Base-by-base conservation (phyloP, 2,888 invertebrate genomes). In the Ganaspis brasiliensis region DNA sequence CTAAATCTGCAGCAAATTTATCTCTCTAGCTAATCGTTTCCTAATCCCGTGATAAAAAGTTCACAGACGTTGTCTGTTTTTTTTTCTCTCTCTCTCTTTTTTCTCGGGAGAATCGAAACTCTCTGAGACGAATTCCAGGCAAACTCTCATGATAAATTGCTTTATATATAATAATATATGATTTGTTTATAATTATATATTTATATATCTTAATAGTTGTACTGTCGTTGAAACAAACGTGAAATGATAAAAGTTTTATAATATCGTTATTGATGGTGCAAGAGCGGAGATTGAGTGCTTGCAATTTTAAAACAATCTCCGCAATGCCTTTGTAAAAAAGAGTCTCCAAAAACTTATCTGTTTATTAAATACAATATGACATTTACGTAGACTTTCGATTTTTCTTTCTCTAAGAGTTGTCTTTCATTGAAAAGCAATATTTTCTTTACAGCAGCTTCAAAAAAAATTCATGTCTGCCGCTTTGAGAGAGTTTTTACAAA, bases 391-490 rank as follows among this genome's bases (percentile, higher is more conserved):
- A 67, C 8, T 63, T 40, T 24, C 63, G 14, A 19, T 63, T 40
- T 45, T 45, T 40, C 4, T 37, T 45, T 67, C 45, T n/a, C 45
- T 14, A 67, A 37, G 40, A 21, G 21, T 24, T 63, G 45, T 67
- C n/a, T 26, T 67, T 45, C n/a, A 45, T 45, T 67, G 10, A 67
- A 24, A 67, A 67, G 5, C 24, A 67, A 26, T 45, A 63, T 67
- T 45, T 45, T 24, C n/a, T n/a, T 24, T 24, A 45, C n/a, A 14
- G 63, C 14, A 21, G 40, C 21, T 67, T 40, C 8, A 24, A 67
- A 21, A n/a, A 45, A 63, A 63, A 21, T 63, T 40, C 63, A 63
- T 24, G 63, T 14, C 63, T 67, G 63, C 63, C n/a, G n/a, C 21
- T 40, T 21, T 24, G 12, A n/a, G 6, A n/a, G 31, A 57, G 10